A percentile compares a stretch with the other conserved stretches of the same genome.
Evolutionary conservation across 2,888 invertebrate species (phyloP).

Genomic region (Pseudanteris insignis): DNA sequence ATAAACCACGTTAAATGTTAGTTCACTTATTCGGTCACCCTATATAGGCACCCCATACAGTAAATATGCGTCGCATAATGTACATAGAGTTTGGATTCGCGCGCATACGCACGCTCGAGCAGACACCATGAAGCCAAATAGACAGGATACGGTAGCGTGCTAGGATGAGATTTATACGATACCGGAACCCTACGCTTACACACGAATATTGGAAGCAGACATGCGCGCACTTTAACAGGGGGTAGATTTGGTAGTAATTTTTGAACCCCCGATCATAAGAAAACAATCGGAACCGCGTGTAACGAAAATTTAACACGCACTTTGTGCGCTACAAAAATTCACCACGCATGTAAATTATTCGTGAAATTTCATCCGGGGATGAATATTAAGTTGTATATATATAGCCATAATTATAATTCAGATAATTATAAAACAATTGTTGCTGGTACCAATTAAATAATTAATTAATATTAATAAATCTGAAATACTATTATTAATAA

Average conservation of each 20-base stretch:
- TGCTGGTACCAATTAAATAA: neutral
- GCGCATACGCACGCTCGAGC: constrained; percentile 40
- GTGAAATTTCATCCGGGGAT: too few relatives aligned
- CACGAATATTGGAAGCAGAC: constrained; percentile 41
- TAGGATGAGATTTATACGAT: constrained; percentile 63
- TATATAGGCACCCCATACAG: constrained; percentile 15
- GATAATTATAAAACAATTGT: too few relatives aligned
- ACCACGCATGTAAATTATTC: too few relatives aligned
- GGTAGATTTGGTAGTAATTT: constrained; percentile 27
- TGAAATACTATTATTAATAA: too few relatives aligned
- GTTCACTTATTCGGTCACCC: constrained; percentile 24
- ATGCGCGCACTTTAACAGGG: constrained; percentile 28
- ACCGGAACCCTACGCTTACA: constrained; percentile 56
- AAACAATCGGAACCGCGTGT: constrained; percentile 24
- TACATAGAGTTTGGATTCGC: constrained; percentile 20
- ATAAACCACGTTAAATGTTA: too few relatives aligned
- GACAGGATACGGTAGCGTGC: constrained; percentile 52
- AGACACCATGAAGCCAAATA: constrained; percentile 53
- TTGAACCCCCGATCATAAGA: constrained; percentile 19
- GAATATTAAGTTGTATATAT: too few relatives aligned
- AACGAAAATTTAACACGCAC: constrained; percentile 11
- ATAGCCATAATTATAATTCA: too few relatives aligned
- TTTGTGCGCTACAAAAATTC: neutral
- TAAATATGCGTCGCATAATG: constrained; percentile 38
- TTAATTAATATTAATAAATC: too few relatives aligned